Conservation (phyloP, 2,888 invertebrate genomes). For the Dryobota labecula region DNA sequence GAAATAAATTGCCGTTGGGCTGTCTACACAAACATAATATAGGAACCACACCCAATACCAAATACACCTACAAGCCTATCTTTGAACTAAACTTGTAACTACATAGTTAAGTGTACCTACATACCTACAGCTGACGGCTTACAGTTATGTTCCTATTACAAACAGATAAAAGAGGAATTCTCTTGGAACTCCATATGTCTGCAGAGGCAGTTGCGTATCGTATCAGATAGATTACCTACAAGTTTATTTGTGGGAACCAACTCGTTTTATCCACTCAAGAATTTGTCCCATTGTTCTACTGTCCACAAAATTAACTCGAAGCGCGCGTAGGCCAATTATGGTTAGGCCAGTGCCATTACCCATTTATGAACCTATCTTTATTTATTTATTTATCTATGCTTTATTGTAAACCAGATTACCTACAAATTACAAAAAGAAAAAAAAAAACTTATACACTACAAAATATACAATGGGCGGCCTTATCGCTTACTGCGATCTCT, state of each 20-base stretch:
- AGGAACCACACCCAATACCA: no score
- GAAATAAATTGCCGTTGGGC: no score
- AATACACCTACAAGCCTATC: background rate
- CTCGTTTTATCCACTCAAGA: background rate
- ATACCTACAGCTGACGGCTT: background rate
- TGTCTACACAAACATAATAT: no score
- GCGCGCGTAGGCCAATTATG: background rate
- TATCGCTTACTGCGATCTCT: no score
- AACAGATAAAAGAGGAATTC: constrained; percentile 20
- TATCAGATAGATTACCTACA: background rate
- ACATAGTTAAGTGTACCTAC: no score
- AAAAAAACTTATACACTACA: no score
- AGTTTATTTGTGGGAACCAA: constrained; percentile 17
- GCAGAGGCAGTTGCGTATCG: constrained; percentile 2
- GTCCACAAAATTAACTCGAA: background rate
- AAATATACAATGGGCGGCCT: no score
- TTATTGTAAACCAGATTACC: no score
- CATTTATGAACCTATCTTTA: background rate
- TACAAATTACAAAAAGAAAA: no score
- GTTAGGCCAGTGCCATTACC: background rate
- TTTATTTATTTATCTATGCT: no score
- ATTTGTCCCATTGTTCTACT: background rate
- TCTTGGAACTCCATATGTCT: constrained; percentile 15
- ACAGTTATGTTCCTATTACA: constrained; percentile 28
- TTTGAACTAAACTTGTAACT: background rate